Conservation (phyloP, 2,888 invertebrate species). For the Tenthredo mesomela region DNA sequence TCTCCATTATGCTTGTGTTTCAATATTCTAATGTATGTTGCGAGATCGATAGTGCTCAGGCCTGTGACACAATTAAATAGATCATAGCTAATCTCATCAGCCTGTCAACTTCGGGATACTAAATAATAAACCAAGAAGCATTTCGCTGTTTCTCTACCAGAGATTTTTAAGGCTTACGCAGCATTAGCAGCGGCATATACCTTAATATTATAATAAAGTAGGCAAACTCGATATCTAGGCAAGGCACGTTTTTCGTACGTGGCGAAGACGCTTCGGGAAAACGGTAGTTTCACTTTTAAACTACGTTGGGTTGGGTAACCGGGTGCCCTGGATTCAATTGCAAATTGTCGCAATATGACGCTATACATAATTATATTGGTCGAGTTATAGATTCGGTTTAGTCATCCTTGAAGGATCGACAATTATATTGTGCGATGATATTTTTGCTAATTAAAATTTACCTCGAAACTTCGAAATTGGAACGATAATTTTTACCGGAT, state of each 20-base stretch:
- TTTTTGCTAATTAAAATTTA: neutral
- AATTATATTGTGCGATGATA: neutral
- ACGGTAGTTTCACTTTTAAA: constrained; percentile 57
- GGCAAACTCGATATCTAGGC: constrained; percentile 30
- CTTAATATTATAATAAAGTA: constrained; percentile 10
- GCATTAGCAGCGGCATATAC: neutral
- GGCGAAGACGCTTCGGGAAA: constrained; percentile 51
- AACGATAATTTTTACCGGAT: neutral
- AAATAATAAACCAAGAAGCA: neutral
- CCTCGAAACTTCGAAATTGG: neutral
- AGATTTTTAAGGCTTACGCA: neutral
- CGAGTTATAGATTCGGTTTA: constrained; percentile 1
- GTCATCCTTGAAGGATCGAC: neutral
- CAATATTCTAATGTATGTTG: neutral
- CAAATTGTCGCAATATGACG: constrained; percentile 25
- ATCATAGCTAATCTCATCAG: constrained; percentile 2
- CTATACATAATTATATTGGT: neutral
- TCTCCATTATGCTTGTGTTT: neutral
- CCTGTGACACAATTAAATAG: neutral
- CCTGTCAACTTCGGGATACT: neutral
- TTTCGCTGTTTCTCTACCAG: neutral
- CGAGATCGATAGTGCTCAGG: neutral
- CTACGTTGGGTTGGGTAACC: constrained; percentile 45
- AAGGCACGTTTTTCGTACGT: constrained; percentile 46
- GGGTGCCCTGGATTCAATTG: constrained; percentile 47